phyloP scores from a whole-genome alignment of 2,797 vertebrate genomes.

The Sebastes taczanowskii region DNA sequence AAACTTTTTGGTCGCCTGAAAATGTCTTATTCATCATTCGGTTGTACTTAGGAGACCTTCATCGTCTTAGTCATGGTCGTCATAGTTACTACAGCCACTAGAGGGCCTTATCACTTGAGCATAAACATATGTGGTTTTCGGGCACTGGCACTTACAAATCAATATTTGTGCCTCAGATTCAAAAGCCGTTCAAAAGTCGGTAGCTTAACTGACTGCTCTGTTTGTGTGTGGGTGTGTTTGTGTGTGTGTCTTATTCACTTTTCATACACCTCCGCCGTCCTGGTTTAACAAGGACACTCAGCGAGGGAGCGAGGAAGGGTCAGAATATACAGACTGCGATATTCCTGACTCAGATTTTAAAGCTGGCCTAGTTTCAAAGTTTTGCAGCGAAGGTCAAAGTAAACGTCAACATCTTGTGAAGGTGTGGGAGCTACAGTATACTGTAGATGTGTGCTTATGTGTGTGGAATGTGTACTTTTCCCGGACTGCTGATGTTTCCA shows the following conservation, averaged over 20 bases:
- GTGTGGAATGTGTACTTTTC: not conserved
- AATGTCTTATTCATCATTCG: too few species aligned
- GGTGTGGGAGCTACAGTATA: not conserved
- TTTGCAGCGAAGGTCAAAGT: slow-evolving; percentile 29
- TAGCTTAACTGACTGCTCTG: not conserved
- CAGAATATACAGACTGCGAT: slow-evolving; percentile 25
- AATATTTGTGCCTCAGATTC: not conserved
- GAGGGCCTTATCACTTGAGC: not conserved
- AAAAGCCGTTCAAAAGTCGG: not conserved
- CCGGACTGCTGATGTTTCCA: not conserved
- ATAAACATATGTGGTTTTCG: not conserved
- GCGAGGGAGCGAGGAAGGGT: slow-evolving; percentile 23
- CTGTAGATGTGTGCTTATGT: not conserved
- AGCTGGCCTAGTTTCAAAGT: slow-evolving; percentile 24
- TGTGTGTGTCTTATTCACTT: slow-evolving; percentile 18
- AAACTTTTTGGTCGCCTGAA: too few species aligned
- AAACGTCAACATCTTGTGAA: slow-evolving; percentile 4
- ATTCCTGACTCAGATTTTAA: slow-evolving; percentile 46
- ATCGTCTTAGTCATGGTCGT: too few species aligned
- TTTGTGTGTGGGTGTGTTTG: not conserved
- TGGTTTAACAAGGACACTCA: slow-evolving; percentile 53
- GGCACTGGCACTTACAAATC: not conserved
- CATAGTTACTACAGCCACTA: not conserved
- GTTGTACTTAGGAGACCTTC: too few species aligned
- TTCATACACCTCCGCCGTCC: slow-evolving; percentile 3